A percentile compares a stretch with the other conserved stretches of the same genome.
These are phyloP conservation scores for Ennomos erosarius DNA, from an alignment of 2,888 invertebrate species.

Conservation along the genomic window DNA sequence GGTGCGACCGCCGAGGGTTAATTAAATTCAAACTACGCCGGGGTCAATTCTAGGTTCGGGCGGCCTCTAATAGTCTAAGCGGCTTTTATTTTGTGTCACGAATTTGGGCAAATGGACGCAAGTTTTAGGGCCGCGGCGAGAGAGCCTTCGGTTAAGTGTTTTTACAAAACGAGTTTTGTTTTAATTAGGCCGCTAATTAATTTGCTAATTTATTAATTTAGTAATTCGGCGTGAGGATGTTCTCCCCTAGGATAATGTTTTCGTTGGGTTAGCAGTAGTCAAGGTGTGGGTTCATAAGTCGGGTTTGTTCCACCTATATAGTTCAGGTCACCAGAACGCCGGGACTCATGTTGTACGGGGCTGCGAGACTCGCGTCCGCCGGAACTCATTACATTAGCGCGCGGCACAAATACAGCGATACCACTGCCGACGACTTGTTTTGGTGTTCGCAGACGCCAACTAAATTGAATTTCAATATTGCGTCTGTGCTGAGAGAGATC, in stretches of 20 bases:
- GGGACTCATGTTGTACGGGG: no score
- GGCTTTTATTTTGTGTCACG: constrained; percentile 26
- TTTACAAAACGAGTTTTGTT: constrained; percentile 25
- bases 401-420: constrained; percentile 21
- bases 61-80: constrained; percentile 22
- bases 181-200: constrained; percentile 26
- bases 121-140: constrained; percentile 22
- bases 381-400: constrained; percentile 21
- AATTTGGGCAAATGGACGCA: constrained; percentile 13
- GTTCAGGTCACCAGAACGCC: no score
- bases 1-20: constrained; percentile 27
- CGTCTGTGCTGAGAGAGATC: constrained; percentile 36
- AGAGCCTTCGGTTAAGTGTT: constrained; percentile 17
- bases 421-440: constrained; percentile 19
- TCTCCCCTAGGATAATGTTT: not conserved
- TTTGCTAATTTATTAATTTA: constrained; percentile 18
- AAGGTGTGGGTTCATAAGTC: no score
- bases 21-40: constrained; percentile 42
- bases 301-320: no score
- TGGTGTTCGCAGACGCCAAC: constrained; percentile 29
- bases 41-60: constrained; percentile 17
- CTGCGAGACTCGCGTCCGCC: constrained; percentile 28
- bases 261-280: not conserved
- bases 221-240: not conserved
- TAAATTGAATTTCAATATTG: constrained; percentile 47